A percentile compares a stretch with the other conserved stretches of the same genome.
Evolutionary conservation across 2,113 vertebrate species (phyloP).

Genomic region (Nothoprocta perdicaria): DNA sequence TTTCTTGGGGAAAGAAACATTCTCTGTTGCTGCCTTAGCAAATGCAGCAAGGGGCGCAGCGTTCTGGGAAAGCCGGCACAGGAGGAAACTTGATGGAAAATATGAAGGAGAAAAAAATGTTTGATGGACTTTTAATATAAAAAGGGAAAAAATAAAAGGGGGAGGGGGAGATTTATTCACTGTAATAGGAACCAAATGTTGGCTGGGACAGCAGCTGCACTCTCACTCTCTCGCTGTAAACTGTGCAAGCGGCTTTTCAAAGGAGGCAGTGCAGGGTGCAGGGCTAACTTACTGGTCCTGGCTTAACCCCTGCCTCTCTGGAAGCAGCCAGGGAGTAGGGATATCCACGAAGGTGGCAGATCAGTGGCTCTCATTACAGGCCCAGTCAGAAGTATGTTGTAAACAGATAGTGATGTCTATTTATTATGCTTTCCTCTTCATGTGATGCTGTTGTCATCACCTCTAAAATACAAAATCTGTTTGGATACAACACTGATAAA

Average conservation of each 20-base stretch:
- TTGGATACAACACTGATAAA: background rate
- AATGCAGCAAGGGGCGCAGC: constrained; percentile 46
- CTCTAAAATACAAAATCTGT: background rate
- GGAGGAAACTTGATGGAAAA: constrained; percentile 74
- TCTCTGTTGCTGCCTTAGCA: constrained; percentile 36
- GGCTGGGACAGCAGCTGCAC: constrained; percentile 58
- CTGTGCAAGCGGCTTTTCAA: constrained; percentile 61
- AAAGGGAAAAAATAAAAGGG: constrained; percentile 44
- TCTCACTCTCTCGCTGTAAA: constrained; percentile 78
- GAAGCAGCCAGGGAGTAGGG: background rate
- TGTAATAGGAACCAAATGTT: constrained; percentile 91
- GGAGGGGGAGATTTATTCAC: constrained; percentile 73
- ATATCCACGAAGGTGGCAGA: background rate
- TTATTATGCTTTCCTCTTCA: background rate
- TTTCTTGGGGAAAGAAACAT: background rate
- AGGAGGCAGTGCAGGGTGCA: constrained; percentile 44
- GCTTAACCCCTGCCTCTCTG: constrained; percentile 70
- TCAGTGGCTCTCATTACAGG: background rate
- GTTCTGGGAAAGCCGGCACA: constrained; percentile 22
- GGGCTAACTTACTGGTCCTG: background rate
- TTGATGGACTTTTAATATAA: constrained; percentile 84
- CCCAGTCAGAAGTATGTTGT: background rate
- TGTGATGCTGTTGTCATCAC: background rate
- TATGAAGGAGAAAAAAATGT: constrained; percentile 73
- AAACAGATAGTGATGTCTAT: background rate